Conservation (phyloP, 2,797 vertebrate genomes). For the Scyliorhinus canicula region DNA sequence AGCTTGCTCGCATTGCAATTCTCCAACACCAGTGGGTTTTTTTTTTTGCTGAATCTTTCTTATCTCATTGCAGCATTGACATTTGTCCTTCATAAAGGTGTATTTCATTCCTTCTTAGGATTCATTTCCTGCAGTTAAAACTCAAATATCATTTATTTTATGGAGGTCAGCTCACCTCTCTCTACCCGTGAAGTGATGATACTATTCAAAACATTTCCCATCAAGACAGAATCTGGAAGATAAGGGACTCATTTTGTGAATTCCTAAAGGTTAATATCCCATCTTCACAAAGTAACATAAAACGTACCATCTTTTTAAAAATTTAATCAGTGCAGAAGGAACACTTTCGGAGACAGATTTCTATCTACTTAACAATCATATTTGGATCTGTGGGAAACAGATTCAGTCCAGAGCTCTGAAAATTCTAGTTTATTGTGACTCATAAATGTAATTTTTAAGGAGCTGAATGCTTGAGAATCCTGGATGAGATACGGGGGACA, state of each 20-base stretch:
- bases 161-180: background rate
- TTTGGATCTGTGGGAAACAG: background rate
- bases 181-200: background rate
- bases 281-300: background rate
- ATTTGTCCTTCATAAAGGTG: constrained; percentile 5
- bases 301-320: background rate
- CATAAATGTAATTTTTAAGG: background rate
- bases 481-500: background rate
- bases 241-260: background rate
- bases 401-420: background rate
- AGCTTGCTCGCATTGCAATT: background rate
- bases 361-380: constrained; percentile 10
- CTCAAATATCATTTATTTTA: constrained; percentile 16
- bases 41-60: background rate
- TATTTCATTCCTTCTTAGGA: background rate
- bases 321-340: background rate
- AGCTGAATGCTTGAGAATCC: background rate
- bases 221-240: background rate
- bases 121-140: background rate
- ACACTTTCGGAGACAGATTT: background rate
- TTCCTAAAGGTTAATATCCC: background rate
- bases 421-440: background rate
- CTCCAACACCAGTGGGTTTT: background rate
- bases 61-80: background rate
- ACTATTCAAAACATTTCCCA: background rate